Base-by-base conservation (phyloP, 2,113 vertebrate genomes). In the Lagenorhynchus albirostris region DNA sequence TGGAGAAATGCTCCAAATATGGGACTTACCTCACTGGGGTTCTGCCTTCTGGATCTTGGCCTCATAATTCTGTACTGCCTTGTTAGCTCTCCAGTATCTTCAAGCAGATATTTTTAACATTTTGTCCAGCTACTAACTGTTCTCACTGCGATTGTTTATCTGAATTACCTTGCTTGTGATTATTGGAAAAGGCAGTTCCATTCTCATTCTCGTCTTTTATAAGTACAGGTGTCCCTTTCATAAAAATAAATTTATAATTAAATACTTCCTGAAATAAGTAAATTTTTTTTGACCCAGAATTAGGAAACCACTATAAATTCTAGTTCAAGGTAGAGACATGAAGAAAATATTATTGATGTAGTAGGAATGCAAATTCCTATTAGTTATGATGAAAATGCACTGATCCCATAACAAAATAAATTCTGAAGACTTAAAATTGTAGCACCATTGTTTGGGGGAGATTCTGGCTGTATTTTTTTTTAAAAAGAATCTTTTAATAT, bases 161-260 rank as follows among this genome's bases (percentile, higher is more conserved):
- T 95, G 25, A 93, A 71, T 65, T 58, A 60, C 17, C 33, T 88
- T 53, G 12, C 25, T n/a, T 94, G 2, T 76, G 67, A 68, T 82
- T 71, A 44, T 36, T 84, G 55, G 53, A 70, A 96, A 76, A 89
- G 8, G 14, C 89, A 63, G 8, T 84, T 83, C 12, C 29, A 65
- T 70, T 95, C 23, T 47, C 15, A 68, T 76, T 83, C 20, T 80
- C 5, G 23, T 3, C 11, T 83, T 83, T 92, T 79, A 31, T 65
- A 71, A 63, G 33, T 89, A 33, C 9, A 55, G 65, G 7, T 83
- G 63, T 31, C 29, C 60, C 2, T 95, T 84, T 71, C 25, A 80
- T 89, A 84, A 84, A 84, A 58, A 79, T 81, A 91, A 80, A 86
- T 74, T 79, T 73, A 74, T 29, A 82, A 77, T 84, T 58, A 92